phyloP scores from a whole-genome alignment of 2,888 invertebrate species.

The Myopa tessellatipennis region DNA sequence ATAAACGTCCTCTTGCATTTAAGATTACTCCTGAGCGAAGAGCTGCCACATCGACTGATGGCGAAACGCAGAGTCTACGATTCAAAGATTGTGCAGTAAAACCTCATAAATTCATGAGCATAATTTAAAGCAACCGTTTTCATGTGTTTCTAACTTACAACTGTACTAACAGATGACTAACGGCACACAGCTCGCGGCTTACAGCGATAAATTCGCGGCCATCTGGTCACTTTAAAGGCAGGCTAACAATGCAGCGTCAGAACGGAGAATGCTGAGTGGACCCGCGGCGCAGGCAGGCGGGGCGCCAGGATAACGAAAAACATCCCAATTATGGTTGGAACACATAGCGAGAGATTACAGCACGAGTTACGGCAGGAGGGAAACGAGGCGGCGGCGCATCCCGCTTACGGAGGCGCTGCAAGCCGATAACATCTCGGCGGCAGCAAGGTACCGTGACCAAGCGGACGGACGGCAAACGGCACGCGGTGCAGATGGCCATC shows the following conservation, averaged over 20 bases:
- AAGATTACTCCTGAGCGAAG: too few relatives aligned
- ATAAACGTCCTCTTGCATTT: too few relatives aligned
- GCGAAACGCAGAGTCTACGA: too few relatives aligned
- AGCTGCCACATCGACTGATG: too few relatives aligned
- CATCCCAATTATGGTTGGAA: neutral
- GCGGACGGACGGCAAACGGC: neutral
- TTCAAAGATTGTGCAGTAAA: too few relatives aligned
- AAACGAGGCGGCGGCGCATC: neutral
- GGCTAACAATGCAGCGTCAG: neutral
- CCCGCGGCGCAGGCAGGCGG: neutral
- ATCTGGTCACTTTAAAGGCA: constrained; percentile 14
- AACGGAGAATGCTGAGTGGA: neutral
- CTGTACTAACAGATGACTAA: neutral
- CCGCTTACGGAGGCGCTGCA: neutral
- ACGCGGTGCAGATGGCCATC: neutral
- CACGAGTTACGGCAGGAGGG: neutral
- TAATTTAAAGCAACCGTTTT: too few relatives aligned
- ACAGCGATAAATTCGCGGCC: neutral
- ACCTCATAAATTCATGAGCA: too few relatives aligned
- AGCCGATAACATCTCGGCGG: neutral
- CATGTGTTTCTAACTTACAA: too few relatives aligned
- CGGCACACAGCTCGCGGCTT: constrained; percentile 6
- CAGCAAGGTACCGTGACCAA: neutral
- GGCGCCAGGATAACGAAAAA: neutral
- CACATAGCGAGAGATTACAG: neutral